A percentile compares a stretch with the other conserved stretches of the same genome.
These are phyloP conservation scores for Eulemur rufifrons DNA, from an alignment of 2,113 vertebrate genomes.

Conservation along the genomic window DNA sequence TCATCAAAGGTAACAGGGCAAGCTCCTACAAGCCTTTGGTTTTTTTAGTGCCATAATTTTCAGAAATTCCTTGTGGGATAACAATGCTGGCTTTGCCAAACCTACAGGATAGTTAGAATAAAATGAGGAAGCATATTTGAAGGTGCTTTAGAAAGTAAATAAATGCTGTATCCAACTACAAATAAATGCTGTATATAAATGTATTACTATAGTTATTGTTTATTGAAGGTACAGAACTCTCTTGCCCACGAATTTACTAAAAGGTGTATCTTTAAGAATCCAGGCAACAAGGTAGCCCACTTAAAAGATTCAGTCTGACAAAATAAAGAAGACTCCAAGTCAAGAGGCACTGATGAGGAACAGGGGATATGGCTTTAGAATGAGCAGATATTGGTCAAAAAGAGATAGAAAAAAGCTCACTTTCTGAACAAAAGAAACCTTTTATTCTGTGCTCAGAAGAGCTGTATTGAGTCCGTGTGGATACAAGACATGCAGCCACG, in stretches of 20 bases:
- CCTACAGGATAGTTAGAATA: neutral
- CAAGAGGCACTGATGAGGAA: neutral
- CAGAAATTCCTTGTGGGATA: neutral
- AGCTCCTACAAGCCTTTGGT: neutral
- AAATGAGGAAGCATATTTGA: neutral
- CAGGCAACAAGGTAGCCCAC: neutral
- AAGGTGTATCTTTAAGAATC: neutral
- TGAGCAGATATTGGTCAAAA: neutral
- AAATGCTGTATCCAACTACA: neutral
- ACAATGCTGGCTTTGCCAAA: neutral
- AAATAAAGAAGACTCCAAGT: neutral
- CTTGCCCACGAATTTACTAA: neutral
- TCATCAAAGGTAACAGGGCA: neutral
- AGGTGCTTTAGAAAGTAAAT: neutral
- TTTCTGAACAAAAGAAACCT: constrained; percentile 33
- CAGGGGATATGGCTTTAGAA: neutral
- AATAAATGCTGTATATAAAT: neutral
- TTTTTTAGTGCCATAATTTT: neutral
- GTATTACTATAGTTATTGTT: neutral
- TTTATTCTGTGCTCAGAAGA: neutral
- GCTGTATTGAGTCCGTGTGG: neutral
- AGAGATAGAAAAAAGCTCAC: neutral
- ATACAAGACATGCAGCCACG: neutral
- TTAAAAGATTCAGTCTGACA: neutral
- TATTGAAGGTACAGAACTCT: neutral